Base-by-base conservation (phyloP, 2,888 invertebrate species). In the Anaspis maculata region DNA sequence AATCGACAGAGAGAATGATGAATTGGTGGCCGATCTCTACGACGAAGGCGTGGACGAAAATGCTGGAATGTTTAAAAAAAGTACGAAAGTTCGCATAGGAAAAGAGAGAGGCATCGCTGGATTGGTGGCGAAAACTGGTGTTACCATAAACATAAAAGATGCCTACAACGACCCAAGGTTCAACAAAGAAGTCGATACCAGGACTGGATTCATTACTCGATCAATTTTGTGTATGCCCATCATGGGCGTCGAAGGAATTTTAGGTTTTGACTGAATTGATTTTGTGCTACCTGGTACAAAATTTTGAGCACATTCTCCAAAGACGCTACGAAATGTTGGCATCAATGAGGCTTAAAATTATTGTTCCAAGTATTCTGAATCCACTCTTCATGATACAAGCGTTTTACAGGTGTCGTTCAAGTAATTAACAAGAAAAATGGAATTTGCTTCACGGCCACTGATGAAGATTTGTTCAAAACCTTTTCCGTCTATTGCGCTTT, bases 401-500 rank as follows among this genome's bases (percentile, higher is more conserved):
- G 9, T 6, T 13, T 27, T 46, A 13, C 52, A 75, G 76, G 76
- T 29, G 69, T 75, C 1, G 70, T 77, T 1, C 73, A 75, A 53
- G 57, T 77, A 3, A 67, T 70, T 1, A 77, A 77, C 55, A 77
- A 77, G 53, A 59, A 46, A 4, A 56, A 56, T 59, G 65, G 51
- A 50, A 64, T 26, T 32, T 61, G 69, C 2, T 78, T 77, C 49
- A 63, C 65, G 23, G 23, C 44, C 0, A 67, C 69, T 3, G 77
- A 78, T 47, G 75, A 76, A 53, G 51, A 59, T 29, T 57, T 77
- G 31, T 72, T 76, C 45, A 52, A 67, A 6, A 72, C 73, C 12
- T 73, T 77, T 54, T 66, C 73, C 10, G 68, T 68, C 40, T 77
- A 76, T 51, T 73, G 72, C 48, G 69, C 73, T 0, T 63, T 77